phyloP scores from a whole-genome alignment of 2,113 vertebrate species.

The Dipodomys merriami region DNA sequence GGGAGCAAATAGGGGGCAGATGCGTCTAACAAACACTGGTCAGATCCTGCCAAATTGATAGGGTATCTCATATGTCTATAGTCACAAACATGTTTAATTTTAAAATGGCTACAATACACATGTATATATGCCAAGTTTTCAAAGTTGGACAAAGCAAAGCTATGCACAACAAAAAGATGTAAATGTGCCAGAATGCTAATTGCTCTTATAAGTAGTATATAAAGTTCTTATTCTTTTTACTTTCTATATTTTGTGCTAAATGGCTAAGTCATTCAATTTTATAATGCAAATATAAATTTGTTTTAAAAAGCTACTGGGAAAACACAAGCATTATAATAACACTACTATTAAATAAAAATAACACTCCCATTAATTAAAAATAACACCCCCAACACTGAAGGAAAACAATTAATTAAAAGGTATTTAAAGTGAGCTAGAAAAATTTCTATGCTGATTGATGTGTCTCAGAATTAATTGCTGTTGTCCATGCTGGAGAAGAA shows the following conservation, averaged over 20 bases:
- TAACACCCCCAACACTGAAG: background rate
- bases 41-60: background rate
- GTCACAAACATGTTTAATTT: constrained; percentile 25
- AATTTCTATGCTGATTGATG: background rate
- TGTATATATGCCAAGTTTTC: background rate
- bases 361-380: background rate
- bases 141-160: background rate
- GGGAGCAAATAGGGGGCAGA: background rate
- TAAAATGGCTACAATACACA: constrained; percentile 32
- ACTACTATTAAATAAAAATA: constrained; percentile 16
- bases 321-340: constrained; percentile 32
- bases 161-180: background rate
- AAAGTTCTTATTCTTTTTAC: constrained; percentile 17
- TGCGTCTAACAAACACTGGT: constrained; percentile 3
- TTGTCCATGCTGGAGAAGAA: background rate
- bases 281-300: background rate
- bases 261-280: constrained; percentile 42
- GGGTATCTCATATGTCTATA: background rate
- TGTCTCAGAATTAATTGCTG: constrained; percentile 10
- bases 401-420: constrained; percentile 37
- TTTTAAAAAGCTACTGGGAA: constrained; percentile 17
- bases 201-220: constrained; percentile 1
- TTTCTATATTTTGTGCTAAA: constrained; percentile 31
- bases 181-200: constrained; percentile 12
- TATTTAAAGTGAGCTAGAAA: constrained; percentile 44